Conservation (phyloP, 2,113 vertebrate species). For the Heptranchias perlo region DNA sequence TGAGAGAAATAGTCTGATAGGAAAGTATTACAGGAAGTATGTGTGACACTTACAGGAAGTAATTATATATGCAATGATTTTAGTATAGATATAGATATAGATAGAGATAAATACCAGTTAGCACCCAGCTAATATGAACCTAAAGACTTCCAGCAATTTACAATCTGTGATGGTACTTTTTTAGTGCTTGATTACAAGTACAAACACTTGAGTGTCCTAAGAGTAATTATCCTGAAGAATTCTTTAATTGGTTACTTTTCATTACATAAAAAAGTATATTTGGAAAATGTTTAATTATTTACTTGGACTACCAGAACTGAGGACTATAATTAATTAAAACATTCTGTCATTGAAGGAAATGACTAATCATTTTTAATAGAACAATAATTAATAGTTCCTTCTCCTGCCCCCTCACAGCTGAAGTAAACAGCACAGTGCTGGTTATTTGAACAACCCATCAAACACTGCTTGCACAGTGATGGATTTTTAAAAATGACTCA, state of each 20-base stretch:
- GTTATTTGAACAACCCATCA: background rate
- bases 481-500: background rate
- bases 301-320: background rate
- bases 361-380: background rate
- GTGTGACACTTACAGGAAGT: background rate
- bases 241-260: constrained; percentile 3
- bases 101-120: background rate
- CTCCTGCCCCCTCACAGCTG: background rate
- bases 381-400: background rate
- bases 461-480: background rate
- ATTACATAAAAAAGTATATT: background rate
- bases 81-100: background rate
- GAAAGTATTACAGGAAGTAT: background rate
- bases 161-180: background rate
- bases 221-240: background rate
- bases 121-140: background rate
- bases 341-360: background rate
- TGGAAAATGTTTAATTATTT: background rate
- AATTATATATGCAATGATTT: background rate
- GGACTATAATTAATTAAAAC: background rate
- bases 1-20: background rate
- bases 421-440: background rate
- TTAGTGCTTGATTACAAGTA: background rate
- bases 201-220: background rate
- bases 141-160: background rate